phyloP scores from a whole-genome alignment of 2,888 invertebrate genomes.

The Platycnemis pennipes region DNA sequence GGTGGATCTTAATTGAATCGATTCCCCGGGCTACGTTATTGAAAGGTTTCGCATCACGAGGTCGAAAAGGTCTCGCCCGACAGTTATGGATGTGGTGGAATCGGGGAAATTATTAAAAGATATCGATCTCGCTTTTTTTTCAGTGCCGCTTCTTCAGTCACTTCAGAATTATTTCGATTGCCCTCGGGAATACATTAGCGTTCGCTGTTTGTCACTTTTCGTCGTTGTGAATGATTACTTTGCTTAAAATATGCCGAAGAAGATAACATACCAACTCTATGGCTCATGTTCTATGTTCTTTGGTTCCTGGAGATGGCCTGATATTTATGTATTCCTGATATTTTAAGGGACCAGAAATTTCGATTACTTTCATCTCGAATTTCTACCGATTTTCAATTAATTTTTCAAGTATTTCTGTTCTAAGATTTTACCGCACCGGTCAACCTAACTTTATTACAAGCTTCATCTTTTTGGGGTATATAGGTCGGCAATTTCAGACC shows the following conservation, averaged over 20 bases:
- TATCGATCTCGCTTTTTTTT: not conserved
- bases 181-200: not conserved
- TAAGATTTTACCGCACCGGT: too few relatives aligned
- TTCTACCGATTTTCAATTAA: too few relatives aligned
- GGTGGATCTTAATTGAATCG: slow-evolving; percentile 7
- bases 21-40: not conserved
- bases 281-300: not conserved
- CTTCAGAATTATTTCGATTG: not conserved
- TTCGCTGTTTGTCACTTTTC: not conserved
- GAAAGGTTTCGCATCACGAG: not conserved
- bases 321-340: too few relatives aligned
- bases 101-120: not conserved
- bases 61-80: not conserved
- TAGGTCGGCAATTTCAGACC: too few relatives aligned
- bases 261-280: not conserved
- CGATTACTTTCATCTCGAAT: too few relatives aligned
- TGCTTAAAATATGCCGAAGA: not conserved
- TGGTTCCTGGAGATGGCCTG: not conserved
- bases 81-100: not conserved
- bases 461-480: too few relatives aligned
- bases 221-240: not conserved
- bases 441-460: too few relatives aligned
- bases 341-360: too few relatives aligned
- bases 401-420: too few relatives aligned
- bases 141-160: not conserved